Evolutionary conservation across 2,113 vertebrate species (phyloP), one percentile per base, ranked within the genome.

Genomic region (Zingel zingel): DNA sequence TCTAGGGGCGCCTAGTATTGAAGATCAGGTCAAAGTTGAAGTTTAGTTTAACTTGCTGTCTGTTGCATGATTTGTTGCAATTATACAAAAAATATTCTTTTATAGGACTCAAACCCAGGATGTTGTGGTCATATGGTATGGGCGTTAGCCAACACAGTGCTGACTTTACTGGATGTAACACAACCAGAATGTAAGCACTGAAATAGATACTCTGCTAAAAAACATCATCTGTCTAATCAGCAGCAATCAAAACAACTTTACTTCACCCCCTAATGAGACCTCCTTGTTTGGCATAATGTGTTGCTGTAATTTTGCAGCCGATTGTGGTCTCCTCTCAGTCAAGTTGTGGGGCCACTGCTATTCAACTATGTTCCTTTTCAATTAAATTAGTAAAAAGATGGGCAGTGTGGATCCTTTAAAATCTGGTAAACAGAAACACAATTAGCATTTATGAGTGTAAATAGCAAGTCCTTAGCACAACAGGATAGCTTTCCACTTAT

Each of bases 401-500:
- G 56, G 59, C 69, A 80, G 66, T 56, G 53, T 56, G 53, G 65
- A 76, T 80, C 48, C 39, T 81, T 85, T 74, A 81, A 86, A 83
- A 68, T 76, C 56, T 61, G 65, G 77, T 78, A 83, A 88, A 87
- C 64, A 87, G 74, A 82, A 79, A 83, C 62, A 86, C 82, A 86
- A 84, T 77, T 75, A 75, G 74, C 58, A 85, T 85, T 83, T 88
- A 82, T 63, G 64, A 83, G 63, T 21, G 66, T 47, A 87, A 90
- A 92, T 57, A 64, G 39, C 58, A 72, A 82, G 73, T 73, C 63
- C 64, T 9, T 23, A 83, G 30, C 64, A 78, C 79, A 83, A 83
- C 74, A 27, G 76, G 62, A 47, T 61, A 23, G 64, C 63, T 77
- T 82, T 86, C 68, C 73, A 76, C 77, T 82, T 79, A 54, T 74